Conservation (phyloP, 1,140 invertebrate species). For the Heliconius hewitsoni region DNA sequence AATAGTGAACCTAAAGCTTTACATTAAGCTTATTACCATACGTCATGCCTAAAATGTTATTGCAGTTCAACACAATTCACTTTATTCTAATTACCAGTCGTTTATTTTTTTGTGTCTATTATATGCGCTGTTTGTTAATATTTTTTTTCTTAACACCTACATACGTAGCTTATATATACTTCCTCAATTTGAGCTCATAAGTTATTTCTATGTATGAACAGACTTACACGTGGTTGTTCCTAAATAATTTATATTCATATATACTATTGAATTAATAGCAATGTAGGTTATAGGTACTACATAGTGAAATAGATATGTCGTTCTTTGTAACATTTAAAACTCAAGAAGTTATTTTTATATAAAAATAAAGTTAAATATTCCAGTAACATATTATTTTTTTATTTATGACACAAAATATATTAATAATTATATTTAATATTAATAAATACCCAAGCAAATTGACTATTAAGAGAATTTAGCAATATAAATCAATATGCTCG, state of each 20-base stretch:
- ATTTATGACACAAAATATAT: no score
- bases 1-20: no score
- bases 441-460: no score
- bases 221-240: background rate
- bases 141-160: conserved; percentile 14
- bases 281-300: background rate
- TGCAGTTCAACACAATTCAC: conserved; percentile 24
- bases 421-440: no score
- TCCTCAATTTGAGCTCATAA: conserved; percentile 9
- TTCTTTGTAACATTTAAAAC: background rate
- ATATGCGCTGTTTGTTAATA: background rate
- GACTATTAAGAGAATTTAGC: conserved; percentile 24
- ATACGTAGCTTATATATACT: background rate
- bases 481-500: conserved; percentile 51
- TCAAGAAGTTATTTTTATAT: no score
- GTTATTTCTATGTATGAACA: background rate
- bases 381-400: no score
- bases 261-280: background rate
- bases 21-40: no score
- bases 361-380: no score
- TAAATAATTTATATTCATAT: conserved; percentile 7
- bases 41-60: conserved; percentile 6
- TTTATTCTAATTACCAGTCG: conserved; percentile 21
- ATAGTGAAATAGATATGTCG: background rate
- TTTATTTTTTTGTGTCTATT: conserved; percentile 3